Conservation (phyloP, 2,113 vertebrate genomes). For the Brachyhypopomus occidentalis region DNA sequence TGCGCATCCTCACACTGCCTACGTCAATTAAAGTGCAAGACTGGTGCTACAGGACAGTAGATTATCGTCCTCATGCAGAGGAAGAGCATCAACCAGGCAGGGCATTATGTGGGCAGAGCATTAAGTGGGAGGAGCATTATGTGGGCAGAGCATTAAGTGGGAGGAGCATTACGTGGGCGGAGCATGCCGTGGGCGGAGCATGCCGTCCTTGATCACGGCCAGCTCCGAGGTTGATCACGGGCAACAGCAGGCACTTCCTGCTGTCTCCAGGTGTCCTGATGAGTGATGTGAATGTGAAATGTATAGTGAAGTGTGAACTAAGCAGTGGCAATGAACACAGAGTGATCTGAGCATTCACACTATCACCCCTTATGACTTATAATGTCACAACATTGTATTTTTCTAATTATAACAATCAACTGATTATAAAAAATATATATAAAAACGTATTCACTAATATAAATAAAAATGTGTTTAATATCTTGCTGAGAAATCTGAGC, state of each 20-base stretch:
- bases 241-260: neutral
- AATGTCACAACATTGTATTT: no score
- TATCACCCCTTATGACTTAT: no score
- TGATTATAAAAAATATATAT: no score
- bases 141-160: no score
- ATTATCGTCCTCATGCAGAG: constrained; percentile 54
- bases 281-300: neutral
- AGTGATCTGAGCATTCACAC: no score
- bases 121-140: constrained; percentile 56
- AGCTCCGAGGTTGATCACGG: neutral
- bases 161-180: constrained; percentile 31
- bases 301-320: no score
- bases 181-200: constrained; percentile 49
- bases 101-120: constrained; percentile 54
- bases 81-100: neutral
- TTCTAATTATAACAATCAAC: no score
- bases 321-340: no score
- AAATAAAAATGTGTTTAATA: neutral
- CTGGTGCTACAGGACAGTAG: constrained; percentile 49
- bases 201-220: neutral
- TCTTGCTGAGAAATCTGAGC: neutral
- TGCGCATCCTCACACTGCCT: constrained; percentile 62
- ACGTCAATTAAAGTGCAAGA: constrained; percentile 67
- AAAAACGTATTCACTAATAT: neutral
- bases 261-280: constrained; percentile 11